Percentiles rank a stretch among this genome's conserved stretches.
phyloP scores from a whole-genome alignment of 2,797 vertebrate genomes.

The Pelobates cultripes region DNA sequence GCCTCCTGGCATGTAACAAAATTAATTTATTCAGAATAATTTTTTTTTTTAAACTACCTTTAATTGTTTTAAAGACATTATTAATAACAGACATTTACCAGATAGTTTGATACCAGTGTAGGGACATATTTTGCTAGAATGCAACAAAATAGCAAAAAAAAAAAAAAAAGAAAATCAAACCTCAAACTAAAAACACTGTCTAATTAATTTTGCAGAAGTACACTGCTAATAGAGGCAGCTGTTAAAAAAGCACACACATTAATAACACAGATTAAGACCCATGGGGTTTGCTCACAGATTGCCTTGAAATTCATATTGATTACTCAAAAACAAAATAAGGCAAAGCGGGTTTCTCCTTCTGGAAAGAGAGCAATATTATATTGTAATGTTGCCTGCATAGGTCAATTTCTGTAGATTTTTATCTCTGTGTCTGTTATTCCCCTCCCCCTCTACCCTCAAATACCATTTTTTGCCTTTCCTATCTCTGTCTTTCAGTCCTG shows the following conservation, averaged over 20 bases:
- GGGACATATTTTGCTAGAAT: neutral
- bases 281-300: conserved; percentile 31
- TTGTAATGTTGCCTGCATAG: too few relatives aligned
- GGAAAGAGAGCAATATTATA: too few relatives aligned
- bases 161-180: neutral
- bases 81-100: neutral
- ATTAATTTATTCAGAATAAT: too few relatives aligned
- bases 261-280: conserved; percentile 40
- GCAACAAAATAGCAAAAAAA: neutral
- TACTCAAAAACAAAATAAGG: conserved; percentile 16
- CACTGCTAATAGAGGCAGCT: conserved; percentile 32
- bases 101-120: neutral
- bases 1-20: too few relatives aligned
- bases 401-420: too few relatives aligned
- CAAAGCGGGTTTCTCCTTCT: neutral
- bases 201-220: conserved; percentile 33
- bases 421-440: too few relatives aligned
- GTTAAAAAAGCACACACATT: conserved; percentile 42
- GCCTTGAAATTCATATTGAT: conserved; percentile 43
- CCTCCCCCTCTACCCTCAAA: too few relatives aligned
- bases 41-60: too few relatives aligned
- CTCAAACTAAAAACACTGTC: too few relatives aligned
- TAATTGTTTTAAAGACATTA: too few relatives aligned
- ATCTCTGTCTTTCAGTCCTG: too few relatives aligned
- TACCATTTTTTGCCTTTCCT: too few relatives aligned